A percentile compares a stretch with the other conserved stretches of the same genome.
These are phyloP conservation scores for Calonectris borealis DNA, from an alignment of 2,113 vertebrate species.

Conservation along the genomic window DNA sequence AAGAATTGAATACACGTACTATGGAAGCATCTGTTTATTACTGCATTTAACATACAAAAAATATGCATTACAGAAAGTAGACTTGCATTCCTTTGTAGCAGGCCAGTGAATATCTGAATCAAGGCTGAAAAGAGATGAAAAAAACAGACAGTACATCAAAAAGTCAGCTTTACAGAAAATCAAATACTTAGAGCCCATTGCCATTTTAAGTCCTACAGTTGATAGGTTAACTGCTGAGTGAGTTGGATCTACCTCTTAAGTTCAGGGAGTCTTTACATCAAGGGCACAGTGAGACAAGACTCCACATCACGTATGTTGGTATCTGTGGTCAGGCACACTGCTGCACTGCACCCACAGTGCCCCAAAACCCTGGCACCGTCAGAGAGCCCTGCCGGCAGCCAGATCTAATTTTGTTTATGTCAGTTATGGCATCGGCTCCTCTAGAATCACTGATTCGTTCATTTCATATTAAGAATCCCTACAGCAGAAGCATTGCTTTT, in stretches of 20 bases:
- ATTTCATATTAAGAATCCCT: neutral
- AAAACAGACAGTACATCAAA: neutral
- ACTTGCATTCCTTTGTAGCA: neutral
- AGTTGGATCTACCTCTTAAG: neutral
- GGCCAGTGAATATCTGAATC: neutral
- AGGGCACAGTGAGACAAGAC: neutral
- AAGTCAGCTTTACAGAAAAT: neutral
- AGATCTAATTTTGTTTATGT: neutral
- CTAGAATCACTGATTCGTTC: neutral
- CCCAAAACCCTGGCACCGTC: neutral
- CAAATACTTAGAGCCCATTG: neutral
- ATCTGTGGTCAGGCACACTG: no score
- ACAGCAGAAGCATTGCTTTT: neutral
- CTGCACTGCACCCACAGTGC: neutral
- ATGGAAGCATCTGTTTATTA: neutral
- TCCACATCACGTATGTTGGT: accelerated
- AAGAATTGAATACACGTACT: neutral
- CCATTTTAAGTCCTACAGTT: neutral
- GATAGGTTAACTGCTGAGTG: neutral
- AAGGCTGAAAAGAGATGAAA: neutral
- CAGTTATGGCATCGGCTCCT: neutral
- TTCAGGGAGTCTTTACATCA: neutral
- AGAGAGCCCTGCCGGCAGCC: neutral
- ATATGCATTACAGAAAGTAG: neutral
- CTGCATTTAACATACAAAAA: neutral